Evolutionary conservation across 2,797 vertebrate species (phyloP).

Genomic region (Anableps anableps): DNA sequence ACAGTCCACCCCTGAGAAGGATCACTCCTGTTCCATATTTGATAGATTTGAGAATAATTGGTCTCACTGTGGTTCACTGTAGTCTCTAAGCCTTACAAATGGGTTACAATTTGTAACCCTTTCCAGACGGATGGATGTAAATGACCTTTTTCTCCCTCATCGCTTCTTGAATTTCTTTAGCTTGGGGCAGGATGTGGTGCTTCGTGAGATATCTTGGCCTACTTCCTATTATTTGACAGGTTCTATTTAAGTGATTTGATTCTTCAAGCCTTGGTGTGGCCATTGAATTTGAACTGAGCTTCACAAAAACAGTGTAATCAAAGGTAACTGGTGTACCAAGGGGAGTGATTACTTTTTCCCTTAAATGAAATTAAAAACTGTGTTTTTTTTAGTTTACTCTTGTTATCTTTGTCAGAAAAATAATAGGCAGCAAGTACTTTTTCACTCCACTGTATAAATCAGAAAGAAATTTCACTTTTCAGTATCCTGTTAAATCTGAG

Average conservation of each 20-base stretch:
- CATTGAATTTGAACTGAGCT: not conserved
- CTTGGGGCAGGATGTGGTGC: not conserved
- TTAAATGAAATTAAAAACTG: too few relatives aligned
- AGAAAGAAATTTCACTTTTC: not conserved
- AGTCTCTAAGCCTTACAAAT: not conserved
- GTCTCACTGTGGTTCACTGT: not conserved
- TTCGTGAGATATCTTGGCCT: not conserved
- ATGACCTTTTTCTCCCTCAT: not conserved
- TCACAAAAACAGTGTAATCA: too few relatives aligned
- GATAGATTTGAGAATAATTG: not conserved
- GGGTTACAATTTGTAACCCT: not conserved
- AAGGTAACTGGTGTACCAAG: too few relatives aligned
- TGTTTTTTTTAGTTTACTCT: not conserved
- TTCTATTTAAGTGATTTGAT: not conserved
- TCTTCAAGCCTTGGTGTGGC: not conserved
- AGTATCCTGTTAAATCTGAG: not conserved
- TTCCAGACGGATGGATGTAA: not conserved
- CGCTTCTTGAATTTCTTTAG: not conserved
- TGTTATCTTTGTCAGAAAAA: not conserved
- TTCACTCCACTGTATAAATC: not conserved
- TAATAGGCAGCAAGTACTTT: not conserved
- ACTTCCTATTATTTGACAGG: not conserved
- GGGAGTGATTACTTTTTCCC: too few relatives aligned
- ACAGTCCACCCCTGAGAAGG: not conserved
- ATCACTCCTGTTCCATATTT: not conserved